These are phyloP conservation scores for Micropoecilia bifurca DNA, from an alignment of 2,797 vertebrate genomes.

Conservation along the genomic window DNA sequence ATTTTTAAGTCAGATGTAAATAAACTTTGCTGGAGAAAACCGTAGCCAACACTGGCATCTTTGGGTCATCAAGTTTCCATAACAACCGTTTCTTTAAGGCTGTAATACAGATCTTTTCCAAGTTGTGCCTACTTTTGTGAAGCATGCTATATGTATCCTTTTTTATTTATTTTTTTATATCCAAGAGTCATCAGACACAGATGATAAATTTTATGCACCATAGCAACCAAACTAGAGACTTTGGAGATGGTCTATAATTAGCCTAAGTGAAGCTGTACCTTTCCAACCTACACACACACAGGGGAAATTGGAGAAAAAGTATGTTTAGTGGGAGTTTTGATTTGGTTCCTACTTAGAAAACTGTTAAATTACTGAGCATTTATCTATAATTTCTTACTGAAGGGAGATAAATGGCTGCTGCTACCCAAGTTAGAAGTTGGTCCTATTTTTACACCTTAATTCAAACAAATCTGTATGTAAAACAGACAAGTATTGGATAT, in stretches of 20 bases:
- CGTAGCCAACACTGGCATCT: not conserved
- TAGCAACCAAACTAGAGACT: conserved; percentile 63
- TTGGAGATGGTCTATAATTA: conserved; percentile 71
- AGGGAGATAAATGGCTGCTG: not conserved
- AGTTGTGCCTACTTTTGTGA: not conserved
- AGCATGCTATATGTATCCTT: not conserved
- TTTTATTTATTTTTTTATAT: not conserved
- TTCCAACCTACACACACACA: conserved; percentile 59
- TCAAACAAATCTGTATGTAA: not conserved
- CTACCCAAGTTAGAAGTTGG: not conserved
- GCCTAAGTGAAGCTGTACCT: conserved; percentile 60
- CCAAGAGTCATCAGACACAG: conserved; percentile 1
- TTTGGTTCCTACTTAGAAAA: conserved; percentile 39
- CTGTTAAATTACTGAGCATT: conserved; percentile 29
- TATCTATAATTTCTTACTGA: conserved; percentile 29
- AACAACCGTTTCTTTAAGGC: not conserved
- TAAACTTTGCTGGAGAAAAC: not conserved
- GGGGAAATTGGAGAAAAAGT: conserved; percentile 34
- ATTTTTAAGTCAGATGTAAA: not conserved
- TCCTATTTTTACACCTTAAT: not conserved
- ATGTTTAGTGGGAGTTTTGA: conserved; percentile 48
- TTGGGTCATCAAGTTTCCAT: not conserved
- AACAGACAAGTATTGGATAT: not conserved
- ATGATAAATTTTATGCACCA: conserved; percentile 58
- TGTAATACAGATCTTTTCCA: not conserved